Base-by-base conservation (phyloP, 2,113 vertebrate species). In the Clarias magur region DNA sequence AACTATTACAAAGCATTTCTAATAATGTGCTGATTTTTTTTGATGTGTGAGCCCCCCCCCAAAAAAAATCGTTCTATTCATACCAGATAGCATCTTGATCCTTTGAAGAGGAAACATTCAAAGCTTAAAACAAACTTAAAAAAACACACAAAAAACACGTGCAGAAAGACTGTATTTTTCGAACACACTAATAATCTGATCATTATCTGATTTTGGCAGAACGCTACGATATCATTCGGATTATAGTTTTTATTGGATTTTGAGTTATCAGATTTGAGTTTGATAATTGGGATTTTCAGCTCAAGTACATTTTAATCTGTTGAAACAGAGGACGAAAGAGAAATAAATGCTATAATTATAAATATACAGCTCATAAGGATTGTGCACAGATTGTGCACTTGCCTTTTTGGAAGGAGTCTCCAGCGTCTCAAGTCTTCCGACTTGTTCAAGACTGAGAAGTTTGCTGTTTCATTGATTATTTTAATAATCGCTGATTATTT, bases 211-310 rank as follows among this genome's bases (percentile, higher is more conserved):
- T 59, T 57, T 21, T 59, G n/a, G n/a, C 78, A 59, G 78, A 9
- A 59, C 30, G 0, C 25, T 54, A 27, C 53, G 13, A 54, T n/a
- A 54, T 54, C 48, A 17, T 56, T 54, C 3, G 15, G 48, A 78
- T 78, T 78, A 78, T 56, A 56, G 54, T 9, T 59, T 27, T 80
- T 80, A 80, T 30, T 80, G 78, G 54, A 80, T 57, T 80, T 59
- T 27, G 11, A 16, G 9, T 34, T 30, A 57, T 59, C 78, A 17
- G 76, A 79, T 78, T 27, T n/a, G 7, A 78, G 13, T 56, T 23
- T 15, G 42, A 54, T 76, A n/a, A 54, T 54, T n/a, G 12, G 2
- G 23, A 8, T 75, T 76, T 76, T n/a, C 53, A 76, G 42, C 21
- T 54, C 73, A 76, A 16, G 23, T 3, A 53, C 1, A n/a, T 4